These are phyloP conservation scores for Hirundo rustica DNA, from an alignment of 2,797 vertebrate genomes.

Conservation along the genomic window DNA sequence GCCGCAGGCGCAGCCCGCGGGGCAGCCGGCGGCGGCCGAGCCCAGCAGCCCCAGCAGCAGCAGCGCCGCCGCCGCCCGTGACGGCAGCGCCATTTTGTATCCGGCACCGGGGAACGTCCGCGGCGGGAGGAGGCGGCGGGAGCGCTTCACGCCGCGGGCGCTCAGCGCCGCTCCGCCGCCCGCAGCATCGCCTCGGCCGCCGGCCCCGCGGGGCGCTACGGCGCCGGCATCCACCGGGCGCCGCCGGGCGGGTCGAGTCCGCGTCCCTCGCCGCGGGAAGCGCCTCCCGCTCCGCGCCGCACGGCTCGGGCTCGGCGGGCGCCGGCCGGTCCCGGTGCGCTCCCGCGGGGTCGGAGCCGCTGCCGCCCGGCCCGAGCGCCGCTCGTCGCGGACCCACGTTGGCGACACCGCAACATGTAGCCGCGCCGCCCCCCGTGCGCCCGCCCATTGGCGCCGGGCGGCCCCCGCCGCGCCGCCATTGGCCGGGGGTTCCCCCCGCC, in stretches of 20 bases:
- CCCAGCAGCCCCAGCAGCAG: conserved; percentile 27
- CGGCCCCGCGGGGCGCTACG: neutral
- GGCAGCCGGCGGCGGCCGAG: neutral
- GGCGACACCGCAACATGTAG: conserved; percentile 48
- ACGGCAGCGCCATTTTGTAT: conserved; percentile 77
- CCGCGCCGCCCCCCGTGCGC: neutral
- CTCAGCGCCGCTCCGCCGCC: neutral
- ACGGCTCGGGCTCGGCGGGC: neutral
- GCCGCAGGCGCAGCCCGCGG: conserved; percentile 82
- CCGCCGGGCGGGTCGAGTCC: neutral
- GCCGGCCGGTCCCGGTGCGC: neutral
- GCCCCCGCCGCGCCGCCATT: neutral
- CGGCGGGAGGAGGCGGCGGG: neutral
- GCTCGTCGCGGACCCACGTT: conserved; percentile 31
- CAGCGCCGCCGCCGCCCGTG: conserved; percentile 42
- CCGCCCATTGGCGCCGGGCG: conserved; percentile 59
- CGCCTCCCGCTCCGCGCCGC: neutral
- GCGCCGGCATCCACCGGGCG: conserved; percentile 5
- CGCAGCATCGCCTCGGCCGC: conserved; percentile 31
- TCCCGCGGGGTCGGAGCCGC: neutral
- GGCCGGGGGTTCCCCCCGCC: fast-evolving
- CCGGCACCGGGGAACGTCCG: conserved; percentile 9
- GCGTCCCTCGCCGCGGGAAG: neutral
- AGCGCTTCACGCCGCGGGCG: neutral
- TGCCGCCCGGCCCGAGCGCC: neutral